These are phyloP conservation scores for Rhinella marina DNA, from an alignment of 2,797 vertebrate species.

Conservation along the genomic window DNA sequence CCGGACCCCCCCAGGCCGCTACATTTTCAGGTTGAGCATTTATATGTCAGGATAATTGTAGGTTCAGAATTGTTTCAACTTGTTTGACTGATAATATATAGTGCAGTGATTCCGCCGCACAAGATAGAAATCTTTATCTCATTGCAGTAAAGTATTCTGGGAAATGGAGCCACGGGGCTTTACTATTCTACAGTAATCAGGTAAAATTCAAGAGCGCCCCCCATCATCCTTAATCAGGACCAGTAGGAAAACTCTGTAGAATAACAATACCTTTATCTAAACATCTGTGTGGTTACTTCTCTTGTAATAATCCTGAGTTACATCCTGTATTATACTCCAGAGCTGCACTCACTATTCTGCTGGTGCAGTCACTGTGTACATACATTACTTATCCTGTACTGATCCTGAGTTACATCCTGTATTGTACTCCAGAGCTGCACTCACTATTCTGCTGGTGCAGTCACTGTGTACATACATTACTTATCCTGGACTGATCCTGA, in stretches of 20 bases:
- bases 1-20: neutral
- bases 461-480: no score
- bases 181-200: neutral
- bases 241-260: neutral
- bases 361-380: no score
- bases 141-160: neutral
- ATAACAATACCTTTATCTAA: no score
- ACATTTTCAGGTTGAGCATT: neutral
- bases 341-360: no score
- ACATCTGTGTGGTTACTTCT: no score
- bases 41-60: slow-evolving; percentile 46
- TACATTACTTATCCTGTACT: no score
- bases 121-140: neutral
- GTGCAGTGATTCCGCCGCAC: neutral
- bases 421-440: no score
- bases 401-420: no score
- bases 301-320: no score
- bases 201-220: neutral
- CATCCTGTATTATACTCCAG: no score
- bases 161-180: neutral
- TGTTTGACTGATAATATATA: slow-evolving; percentile 34
- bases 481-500: no score
- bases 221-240: neutral
- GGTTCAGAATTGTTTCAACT: slow-evolving; percentile 40
- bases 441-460: no score